Evolutionary conservation across 2,797 vertebrate species (phyloP).

Genomic region (Gouania willdenowi): DNA sequence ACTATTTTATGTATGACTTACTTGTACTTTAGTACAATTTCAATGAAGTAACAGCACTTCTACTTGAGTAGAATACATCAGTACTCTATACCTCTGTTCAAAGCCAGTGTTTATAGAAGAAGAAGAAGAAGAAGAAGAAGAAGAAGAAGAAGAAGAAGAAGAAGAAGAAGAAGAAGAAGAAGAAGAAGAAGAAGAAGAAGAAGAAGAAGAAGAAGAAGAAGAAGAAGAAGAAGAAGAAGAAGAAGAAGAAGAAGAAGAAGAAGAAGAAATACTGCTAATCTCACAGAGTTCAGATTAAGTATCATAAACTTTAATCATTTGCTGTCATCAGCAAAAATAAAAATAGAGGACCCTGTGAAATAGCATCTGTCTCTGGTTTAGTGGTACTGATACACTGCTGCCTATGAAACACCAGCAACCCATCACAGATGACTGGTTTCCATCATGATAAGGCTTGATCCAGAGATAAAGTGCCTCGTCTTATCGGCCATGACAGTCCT

Average conservation of each 20-base stretch:
- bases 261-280: not conserved
- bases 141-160: too few species aligned
- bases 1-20: too few species aligned
- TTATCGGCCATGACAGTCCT: constrained; percentile 64
- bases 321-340: constrained; percentile 26
- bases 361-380: constrained; percentile 6
- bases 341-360: constrained; percentile 26
- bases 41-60: too few species aligned
- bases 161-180: too few species aligned
- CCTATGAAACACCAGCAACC: constrained; percentile 37
- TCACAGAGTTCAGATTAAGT: constrained; percentile 19
- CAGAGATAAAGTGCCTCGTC: constrained; percentile 55
- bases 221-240: too few species aligned
- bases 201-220: too few species aligned
- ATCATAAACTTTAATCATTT: constrained; percentile 30
- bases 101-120: too few species aligned
- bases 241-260: not conserved
- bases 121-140: too few species aligned
- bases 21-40: too few species aligned
- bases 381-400: constrained; percentile 17
- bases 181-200: too few species aligned
- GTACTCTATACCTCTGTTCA: too few species aligned
- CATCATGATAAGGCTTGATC: constrained; percentile 55
- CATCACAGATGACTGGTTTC: constrained; percentile 47
- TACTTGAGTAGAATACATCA: too few species aligned